Evolutionary conservation across 2,113 vertebrate genomes (phyloP).

Genomic region (Penelope pileata): DNA sequence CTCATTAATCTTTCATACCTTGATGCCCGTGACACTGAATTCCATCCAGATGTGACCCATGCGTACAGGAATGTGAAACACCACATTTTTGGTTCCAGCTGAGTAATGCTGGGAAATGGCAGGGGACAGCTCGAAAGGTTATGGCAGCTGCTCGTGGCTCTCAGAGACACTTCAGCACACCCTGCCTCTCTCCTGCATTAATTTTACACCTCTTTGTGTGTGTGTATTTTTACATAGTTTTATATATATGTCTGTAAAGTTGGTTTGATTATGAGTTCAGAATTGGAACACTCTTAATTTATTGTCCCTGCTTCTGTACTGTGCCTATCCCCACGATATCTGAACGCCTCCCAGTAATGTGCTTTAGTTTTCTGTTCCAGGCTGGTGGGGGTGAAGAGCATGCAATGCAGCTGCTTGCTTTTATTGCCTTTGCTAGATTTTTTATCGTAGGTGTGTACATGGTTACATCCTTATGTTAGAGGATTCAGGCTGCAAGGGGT

Average conservation of each 20-base stretch:
- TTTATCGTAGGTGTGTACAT: not conserved
- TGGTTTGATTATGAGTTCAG: not conserved
- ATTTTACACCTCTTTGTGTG: not conserved
- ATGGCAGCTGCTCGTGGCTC: not conserved
- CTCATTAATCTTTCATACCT: not conserved
- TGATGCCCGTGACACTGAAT: not conserved
- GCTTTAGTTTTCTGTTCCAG: not conserved
- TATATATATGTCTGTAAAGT: not conserved
- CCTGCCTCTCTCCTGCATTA: not conserved
- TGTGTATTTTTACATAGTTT: not conserved
- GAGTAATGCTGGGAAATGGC: not conserved
- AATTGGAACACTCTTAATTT: not conserved
- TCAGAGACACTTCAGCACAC: not conserved
- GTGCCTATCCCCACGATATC: not conserved
- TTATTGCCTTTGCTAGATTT: not conserved
- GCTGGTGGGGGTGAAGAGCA: not conserved
- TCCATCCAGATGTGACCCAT: not conserved
- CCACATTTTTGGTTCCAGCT: not conserved
- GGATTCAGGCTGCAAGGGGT: not conserved
- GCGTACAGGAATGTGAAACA: not conserved
- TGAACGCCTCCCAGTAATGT: not conserved
- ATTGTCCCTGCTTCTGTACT: not conserved
- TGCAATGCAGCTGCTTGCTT: not conserved
- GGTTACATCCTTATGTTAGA: fast-evolving
- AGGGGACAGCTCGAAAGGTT: not conserved